These are phyloP conservation scores for Crenichthys baileyi DNA, from an alignment of 2,797 vertebrate species.

Conservation along the genomic window DNA sequence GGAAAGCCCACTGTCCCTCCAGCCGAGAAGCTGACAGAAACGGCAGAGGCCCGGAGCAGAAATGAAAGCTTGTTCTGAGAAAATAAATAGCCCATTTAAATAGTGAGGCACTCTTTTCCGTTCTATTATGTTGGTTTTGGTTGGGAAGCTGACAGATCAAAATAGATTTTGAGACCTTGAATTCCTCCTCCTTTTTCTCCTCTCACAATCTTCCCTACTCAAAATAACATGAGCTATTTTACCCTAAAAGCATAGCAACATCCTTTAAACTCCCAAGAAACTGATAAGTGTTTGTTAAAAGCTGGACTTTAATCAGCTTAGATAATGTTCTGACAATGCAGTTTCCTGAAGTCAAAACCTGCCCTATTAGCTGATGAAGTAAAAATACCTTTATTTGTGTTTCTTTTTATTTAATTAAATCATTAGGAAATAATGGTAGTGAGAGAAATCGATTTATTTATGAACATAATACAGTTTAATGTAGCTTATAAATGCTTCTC, in stretches of 20 bases:
- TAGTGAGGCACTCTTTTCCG: neutral
- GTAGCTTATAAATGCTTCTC: conserved; percentile 8
- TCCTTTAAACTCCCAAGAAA: neutral
- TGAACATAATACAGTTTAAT: neutral
- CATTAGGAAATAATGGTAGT: neutral
- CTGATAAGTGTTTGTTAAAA: neutral
- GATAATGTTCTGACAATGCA: neutral
- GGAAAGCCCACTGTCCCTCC: too few relatives aligned
- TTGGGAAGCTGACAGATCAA: neutral
- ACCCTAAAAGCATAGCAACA: neutral
- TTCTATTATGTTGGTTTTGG: neutral
- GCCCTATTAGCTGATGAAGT: neutral
- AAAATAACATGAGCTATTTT: neutral
- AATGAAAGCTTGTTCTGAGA: neutral
- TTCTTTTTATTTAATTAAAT: neutral
- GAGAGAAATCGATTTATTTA: neutral
- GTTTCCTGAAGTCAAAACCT: neutral
- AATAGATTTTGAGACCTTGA: neutral
- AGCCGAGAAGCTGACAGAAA: too few relatives aligned
- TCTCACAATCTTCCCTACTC: neutral
- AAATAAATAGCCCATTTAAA: neutral
- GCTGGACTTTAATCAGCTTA: neutral
- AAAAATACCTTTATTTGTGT: neutral
- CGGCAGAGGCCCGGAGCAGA: neutral
- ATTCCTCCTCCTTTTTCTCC: neutral